Base-by-base conservation (phyloP, 2,888 invertebrate genomes). In the Autographa pulchrina region DNA sequence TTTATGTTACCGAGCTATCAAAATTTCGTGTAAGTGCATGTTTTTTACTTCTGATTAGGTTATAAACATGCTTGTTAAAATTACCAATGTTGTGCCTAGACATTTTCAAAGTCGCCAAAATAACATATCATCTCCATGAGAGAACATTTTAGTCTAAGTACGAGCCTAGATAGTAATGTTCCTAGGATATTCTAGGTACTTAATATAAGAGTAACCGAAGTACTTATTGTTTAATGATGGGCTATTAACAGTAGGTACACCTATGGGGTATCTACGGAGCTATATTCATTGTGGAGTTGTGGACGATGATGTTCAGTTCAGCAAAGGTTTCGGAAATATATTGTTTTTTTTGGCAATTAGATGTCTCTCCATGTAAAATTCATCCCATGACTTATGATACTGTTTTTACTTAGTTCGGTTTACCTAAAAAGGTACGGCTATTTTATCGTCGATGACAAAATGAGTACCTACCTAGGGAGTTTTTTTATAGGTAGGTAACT, bases 11-110 rank as follows among this genome's bases (percentile, higher is more conserved):
- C 4, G 35, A 35, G 2, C 35, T 35, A 35, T 35, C 35, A 35
- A 35, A 35, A 35, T 35, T 35, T 35, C 9, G 9, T 35, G 35
- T 35, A 35, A 54, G 8, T 20, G 6, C 6, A 20, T 16, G 2
- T 54, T 9, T 20, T 11, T 5, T 20, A 56, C 11, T 56, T 11
- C 20, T 13, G 20, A n/a, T 48, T 16, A n/a, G 43, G 65, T 52
- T 61, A 74, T 70, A 16, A 41, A 71, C 65, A 61, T 69, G 75
- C 74, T 79, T 77, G 48, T 74, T 74, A 75, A 78, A 52, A 87
- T 88, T 85, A 87, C 91, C 92, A 89, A 89, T 90, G 84, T 90
- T 90, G 93, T 93, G 93, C 93, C 93, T 93, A 92, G 92, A 91
- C 88, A 81, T 78, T 80, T 83, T 89, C 85, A 77, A 89, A 92